Evolutionary conservation across 1,140 invertebrate species (phyloP), one percentile per base, ranked within the genome.

Genomic region (Heliconius nattereri): DNA sequence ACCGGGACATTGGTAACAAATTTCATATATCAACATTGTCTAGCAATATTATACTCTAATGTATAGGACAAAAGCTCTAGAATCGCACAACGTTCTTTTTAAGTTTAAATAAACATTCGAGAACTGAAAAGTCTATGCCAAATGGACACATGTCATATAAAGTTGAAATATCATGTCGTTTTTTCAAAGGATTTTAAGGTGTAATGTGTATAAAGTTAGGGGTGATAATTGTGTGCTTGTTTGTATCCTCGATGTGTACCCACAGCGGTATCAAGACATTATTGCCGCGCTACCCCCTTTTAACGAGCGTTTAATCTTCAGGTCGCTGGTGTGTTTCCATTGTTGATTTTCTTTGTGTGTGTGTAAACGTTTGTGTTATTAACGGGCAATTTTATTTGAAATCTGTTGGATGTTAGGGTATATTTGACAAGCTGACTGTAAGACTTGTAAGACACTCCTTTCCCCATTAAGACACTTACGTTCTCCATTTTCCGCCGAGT

Each of bases 301-400:
- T 92, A 91, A 92, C 88, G 90, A 90, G 88, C 86, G 89, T 90
- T 91, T 92, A 92, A 93, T 91, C 90, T 90, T 80, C 84, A 82
- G 86, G 87, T 88, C 85, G 75, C 81, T 83, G 81, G n/a, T 66
- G 60, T 66, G 60, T 66, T 66, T 66, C 60, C 60, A 66, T 66
- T 66, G 60, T 23, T 66, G 20, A 23, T 57, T 7, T 35, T 35
- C 6, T 35, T 35, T 35, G 32, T 35, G 32, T 35, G 32, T 32
- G 32, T 35, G 32, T 35, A 7, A 35, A 35, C 32, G 32, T 35
- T 35, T 35, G 32, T 45, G 40, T 45, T 45, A 45, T 16, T 45
- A 45, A 45, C 5, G 13, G 40, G 40, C 13, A 45, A 45, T 45
- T 45, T 45, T 45, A 16, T 45, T 45, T 45, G 0, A 45, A 45